These are phyloP conservation scores for Pachymerium ferrugineum DNA, from an alignment of 2,888 invertebrate genomes.

Conservation along the genomic window DNA sequence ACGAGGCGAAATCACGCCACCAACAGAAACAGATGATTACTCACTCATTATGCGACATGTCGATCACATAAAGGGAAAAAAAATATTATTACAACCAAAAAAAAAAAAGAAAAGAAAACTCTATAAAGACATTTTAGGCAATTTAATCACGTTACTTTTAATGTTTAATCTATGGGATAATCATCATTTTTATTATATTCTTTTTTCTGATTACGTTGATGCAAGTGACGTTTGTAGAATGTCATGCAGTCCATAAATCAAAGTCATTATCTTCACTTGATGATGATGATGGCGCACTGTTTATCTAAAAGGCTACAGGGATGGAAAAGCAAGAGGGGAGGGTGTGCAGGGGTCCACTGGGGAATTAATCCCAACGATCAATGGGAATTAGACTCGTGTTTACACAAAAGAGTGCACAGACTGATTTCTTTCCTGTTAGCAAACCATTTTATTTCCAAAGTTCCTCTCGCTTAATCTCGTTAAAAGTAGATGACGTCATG, in stretches of 20 bases:
- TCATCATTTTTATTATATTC: conserved; percentile 14
- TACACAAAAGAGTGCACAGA: not conserved
- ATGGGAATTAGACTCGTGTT: conserved; percentile 5
- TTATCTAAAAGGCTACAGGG: not conserved
- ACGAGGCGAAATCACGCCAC: conserved; percentile 17
- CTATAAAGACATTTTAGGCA: conserved; percentile 1
- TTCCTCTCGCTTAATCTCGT: not conserved
- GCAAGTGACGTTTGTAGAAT: not conserved
- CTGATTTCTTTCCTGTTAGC: conserved; percentile 20
- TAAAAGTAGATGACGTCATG: not conserved
- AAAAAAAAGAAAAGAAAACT: not conserved
- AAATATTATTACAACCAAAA: not conserved
- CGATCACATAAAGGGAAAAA: conserved; percentile 5
- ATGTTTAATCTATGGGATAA: conserved; percentile 4
- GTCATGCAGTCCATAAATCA: not conserved
- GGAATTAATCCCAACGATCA: conserved; percentile 12
- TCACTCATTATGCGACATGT: conserved; percentile 27
- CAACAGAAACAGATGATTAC: conserved; percentile 24
- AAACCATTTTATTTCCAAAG: not conserved
- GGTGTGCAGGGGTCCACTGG: not conserved
- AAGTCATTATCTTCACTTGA: not conserved
- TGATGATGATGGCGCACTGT: conserved; percentile 1
- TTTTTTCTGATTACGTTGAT: not conserved
- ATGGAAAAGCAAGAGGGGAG: not conserved
- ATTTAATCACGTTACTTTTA: conserved; percentile 10